Percentiles rank a stretch among this genome's conserved stretches.
Evolutionary conservation across 2,113 vertebrate species (phyloP).

Genomic region (Crotophaga sulcirostris): DNA sequence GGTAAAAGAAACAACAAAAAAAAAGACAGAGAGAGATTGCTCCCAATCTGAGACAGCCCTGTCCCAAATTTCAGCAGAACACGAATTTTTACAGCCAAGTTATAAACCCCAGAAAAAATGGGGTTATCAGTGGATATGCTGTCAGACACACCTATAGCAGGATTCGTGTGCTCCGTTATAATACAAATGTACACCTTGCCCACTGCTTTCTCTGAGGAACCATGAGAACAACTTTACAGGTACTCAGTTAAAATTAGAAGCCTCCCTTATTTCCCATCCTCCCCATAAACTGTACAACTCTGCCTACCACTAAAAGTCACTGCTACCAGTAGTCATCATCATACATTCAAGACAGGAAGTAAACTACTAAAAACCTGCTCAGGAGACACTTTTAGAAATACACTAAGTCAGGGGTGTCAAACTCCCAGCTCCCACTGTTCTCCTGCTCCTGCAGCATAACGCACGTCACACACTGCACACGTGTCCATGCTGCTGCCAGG

Average conservation of each 20-base stretch:
- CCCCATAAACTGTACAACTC: constrained; percentile 35
- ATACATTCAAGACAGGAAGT: constrained; percentile 64
- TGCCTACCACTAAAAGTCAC: constrained; percentile 22
- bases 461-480: no score
- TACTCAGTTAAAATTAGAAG: constrained; percentile 3
- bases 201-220: neutral
- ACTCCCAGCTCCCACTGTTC: no score
- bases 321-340: constrained; percentile 5
- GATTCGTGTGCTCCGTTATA: constrained; percentile 25
- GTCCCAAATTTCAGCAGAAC: constrained; percentile 72
- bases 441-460: no score
- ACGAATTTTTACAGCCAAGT: constrained; percentile 53
- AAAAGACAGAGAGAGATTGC: constrained; percentile 1
- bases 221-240: neutral
- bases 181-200: constrained; percentile 58
- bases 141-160: constrained; percentile 18
- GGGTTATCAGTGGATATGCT: constrained; percentile 12
- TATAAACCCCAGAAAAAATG: constrained; percentile 70
- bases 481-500: no score
- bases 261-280: constrained; percentile 18
- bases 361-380: constrained; percentile 8
- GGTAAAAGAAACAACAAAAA: neutral
- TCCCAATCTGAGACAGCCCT: constrained; percentile 63
- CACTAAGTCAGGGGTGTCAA: neutral
- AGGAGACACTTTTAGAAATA: neutral